Evolutionary conservation across 2,113 vertebrate genomes (phyloP).

Genomic region (Bubalus kerabau): DNA sequence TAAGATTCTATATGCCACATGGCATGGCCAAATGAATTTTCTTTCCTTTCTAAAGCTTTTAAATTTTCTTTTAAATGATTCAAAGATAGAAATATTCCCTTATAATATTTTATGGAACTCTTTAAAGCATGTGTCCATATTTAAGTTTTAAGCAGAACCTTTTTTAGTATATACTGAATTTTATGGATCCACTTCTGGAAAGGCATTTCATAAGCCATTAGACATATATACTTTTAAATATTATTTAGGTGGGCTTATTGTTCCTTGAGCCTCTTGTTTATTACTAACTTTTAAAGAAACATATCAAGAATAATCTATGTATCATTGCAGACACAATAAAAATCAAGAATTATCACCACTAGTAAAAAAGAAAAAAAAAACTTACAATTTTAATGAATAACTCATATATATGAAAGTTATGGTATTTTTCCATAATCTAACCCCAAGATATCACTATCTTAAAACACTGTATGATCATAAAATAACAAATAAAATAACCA

Average conservation of each 20-base stretch:
- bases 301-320: neutral
- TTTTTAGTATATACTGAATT: neutral
- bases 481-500: neutral
- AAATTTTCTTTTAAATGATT: neutral
- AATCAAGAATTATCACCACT: neutral
- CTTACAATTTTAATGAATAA: neutral
- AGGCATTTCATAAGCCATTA: neutral
- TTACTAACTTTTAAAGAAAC: neutral
- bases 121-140: neutral
- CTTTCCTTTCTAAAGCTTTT: neutral
- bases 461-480: neutral
- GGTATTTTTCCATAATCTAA: neutral
- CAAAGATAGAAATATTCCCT: neutral
- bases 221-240: neutral
- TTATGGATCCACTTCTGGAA: neutral
- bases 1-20: accelerated
- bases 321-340: neutral
- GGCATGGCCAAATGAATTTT: neutral
- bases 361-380: neutral
- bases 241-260: neutral
- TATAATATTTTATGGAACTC: neutral
- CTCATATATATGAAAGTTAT: neutral
- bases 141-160: neutral
- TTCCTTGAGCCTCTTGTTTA: neutral
- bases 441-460: neutral